Percentiles rank a stretch among this genome's conserved stretches.
These are phyloP conservation scores for Agonopterix subpropinquella DNA, from an alignment of 2,888 invertebrate species.

Conservation along the genomic window DNA sequence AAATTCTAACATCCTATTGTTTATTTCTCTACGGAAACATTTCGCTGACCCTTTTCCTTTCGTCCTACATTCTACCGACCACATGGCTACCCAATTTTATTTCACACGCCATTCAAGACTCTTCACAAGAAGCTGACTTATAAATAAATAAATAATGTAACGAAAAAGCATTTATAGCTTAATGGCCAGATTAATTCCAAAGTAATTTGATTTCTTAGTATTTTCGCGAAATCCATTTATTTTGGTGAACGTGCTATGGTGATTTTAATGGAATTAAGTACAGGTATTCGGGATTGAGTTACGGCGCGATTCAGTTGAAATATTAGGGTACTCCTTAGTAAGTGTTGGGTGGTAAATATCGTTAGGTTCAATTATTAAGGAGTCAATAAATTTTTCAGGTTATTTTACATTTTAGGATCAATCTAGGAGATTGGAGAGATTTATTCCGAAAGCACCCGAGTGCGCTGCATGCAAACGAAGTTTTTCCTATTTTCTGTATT, in stretches of 20 bases:
- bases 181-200: conserved; percentile 22
- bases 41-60: background rate
- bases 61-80: background rate
- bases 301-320: conserved; percentile 1
- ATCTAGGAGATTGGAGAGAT: no score
- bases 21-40: background rate
- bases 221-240: conserved; percentile 16
- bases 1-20: no score
- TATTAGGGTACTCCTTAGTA: conserved; percentile 2
- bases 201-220: conserved; percentile 23
- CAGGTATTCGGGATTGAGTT: conserved; percentile 2
- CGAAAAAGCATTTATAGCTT: conserved; percentile 32
- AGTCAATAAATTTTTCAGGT: no score
- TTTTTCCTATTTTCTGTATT: no score
- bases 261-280: conserved; percentile 11
- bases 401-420: no score
- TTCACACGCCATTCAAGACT: conserved; percentile 18
- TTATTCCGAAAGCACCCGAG: no score
- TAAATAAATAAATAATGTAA: conserved; percentile 50
- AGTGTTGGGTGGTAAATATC: background rate
- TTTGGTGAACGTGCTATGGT: conserved; percentile 6
- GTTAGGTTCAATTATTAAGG: no score
- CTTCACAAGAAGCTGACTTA: conserved; percentile 35
- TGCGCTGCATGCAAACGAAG: no score
- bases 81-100: conserved; percentile 23